Evolutionary conservation across 2,113 vertebrate genomes (phyloP).

Genomic region (Oreochromis spilurus): DNA sequence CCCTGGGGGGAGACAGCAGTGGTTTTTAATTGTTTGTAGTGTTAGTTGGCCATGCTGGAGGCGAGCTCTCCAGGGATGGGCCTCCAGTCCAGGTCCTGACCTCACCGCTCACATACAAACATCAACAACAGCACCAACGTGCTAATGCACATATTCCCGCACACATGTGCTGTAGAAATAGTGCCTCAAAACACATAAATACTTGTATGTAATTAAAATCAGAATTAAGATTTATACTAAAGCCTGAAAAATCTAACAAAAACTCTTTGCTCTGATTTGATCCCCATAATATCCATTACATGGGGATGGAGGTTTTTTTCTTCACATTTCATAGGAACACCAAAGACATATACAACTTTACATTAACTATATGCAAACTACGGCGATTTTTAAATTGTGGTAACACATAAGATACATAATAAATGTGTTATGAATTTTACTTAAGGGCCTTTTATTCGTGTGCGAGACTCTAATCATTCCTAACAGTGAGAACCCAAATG

Average conservation of each 20-base stretch:
- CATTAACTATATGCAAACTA: neutral
- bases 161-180: constrained; percentile 6
- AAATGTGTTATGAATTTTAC: constrained; percentile 8
- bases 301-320: neutral
- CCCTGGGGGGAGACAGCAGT: constrained; percentile 26
- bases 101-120: constrained; percentile 47
- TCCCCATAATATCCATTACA: neutral
- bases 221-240: neutral
- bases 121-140: constrained; percentile 21
- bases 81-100: constrained; percentile 62
- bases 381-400: neutral
- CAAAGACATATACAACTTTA: no score
- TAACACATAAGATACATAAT: neutral
- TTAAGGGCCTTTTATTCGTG: constrained; percentile 47
- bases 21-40: constrained; percentile 68
- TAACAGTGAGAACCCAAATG: constrained; percentile 33
- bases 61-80: constrained; percentile 50
- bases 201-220: neutral
- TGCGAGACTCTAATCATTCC: constrained; percentile 3
- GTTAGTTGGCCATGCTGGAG: constrained; percentile 62
- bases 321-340: neutral
- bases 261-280: neutral
- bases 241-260: neutral
- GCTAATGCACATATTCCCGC: neutral
- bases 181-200: neutral